Percentiles rank a stretch among this genome's conserved stretches.
phyloP scores from a whole-genome alignment of 2,888 invertebrate species.

The Acronicta alni region DNA sequence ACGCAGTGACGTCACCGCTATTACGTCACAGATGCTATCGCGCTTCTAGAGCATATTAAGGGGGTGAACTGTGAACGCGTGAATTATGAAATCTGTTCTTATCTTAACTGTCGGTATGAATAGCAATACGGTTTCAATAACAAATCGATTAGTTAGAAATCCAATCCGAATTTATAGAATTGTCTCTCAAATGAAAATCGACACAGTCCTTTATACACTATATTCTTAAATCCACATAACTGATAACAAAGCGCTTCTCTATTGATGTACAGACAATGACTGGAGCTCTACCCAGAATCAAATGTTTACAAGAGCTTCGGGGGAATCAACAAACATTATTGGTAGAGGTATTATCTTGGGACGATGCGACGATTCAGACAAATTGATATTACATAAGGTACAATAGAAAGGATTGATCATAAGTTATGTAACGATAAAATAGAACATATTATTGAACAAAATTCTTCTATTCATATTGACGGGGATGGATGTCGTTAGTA shows the following conservation, averaged over 20 bases:
- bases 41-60: constrained; percentile 13
- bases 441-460: no score
- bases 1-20: constrained; percentile 19
- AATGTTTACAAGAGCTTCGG: neutral
- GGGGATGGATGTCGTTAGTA: no score
- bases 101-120: constrained; percentile 12
- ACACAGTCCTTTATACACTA: no score
- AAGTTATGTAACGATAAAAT: no score
- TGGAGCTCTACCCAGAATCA: neutral
- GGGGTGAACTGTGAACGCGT: constrained; percentile 12
- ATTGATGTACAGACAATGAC: constrained; percentile 2
- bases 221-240: no score
- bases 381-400: constrained; percentile 7
- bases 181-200: no score
- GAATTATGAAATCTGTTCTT: constrained; percentile 19
- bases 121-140: no score
- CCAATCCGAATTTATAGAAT: no score
- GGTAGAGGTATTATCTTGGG: constrained; percentile 1
- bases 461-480: no score
- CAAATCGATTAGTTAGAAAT: no score
- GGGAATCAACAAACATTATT: constrained; percentile 10
- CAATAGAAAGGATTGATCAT: no score
- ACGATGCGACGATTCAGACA: neutral
- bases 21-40: constrained; percentile 31
- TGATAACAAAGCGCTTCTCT: neutral